A percentile compares a stretch with the other conserved stretches of the same genome.
These are phyloP conservation scores for Drosophila asahinai DNA, from an alignment of 1,140 invertebrate species.

Conservation along the genomic window DNA sequence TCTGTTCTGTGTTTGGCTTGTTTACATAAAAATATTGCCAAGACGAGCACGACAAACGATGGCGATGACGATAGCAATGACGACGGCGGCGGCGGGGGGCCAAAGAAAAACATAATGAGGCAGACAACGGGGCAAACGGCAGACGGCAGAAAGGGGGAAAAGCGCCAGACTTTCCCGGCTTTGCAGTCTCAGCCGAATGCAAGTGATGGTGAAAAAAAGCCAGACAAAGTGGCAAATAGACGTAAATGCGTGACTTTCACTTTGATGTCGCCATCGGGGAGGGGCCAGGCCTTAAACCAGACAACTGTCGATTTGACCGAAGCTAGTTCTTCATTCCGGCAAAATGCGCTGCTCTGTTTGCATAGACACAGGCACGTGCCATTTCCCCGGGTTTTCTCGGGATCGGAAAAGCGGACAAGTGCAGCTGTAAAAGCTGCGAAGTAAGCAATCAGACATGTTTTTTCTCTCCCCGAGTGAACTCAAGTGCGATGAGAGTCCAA, in stretches of 20 bases:
- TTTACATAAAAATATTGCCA: conserved; percentile 76
- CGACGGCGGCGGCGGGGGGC: neutral
- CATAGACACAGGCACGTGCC: conserved; percentile 46
- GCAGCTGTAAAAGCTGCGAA: conserved; percentile 42
- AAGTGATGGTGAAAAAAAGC: conserved; percentile 21
- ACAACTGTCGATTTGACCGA: conserved; percentile 47
- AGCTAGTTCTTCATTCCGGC: conserved; percentile 46
- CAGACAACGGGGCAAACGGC: conserved; percentile 56
- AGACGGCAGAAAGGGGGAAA: conserved; percentile 16
- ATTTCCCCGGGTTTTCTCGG: neutral
- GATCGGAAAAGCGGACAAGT: conserved; percentile 4
- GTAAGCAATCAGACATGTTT: conserved; percentile 42
- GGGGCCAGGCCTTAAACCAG: conserved; percentile 4
- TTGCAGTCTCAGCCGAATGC: conserved; percentile 43
- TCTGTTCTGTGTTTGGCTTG: conserved; percentile 41
- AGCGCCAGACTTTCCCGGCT: conserved; percentile 40
- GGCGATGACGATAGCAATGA: conserved; percentile 25
- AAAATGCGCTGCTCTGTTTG: conserved; percentile 35
- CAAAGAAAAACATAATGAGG: conserved; percentile 69
- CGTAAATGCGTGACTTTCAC: conserved; percentile 77
- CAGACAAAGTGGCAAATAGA: conserved; percentile 78
- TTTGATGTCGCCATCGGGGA: conserved; percentile 57
- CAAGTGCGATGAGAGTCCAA: conserved; percentile 31
- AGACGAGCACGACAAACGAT: conserved; percentile 41
- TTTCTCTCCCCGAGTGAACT: conserved; percentile 27